Percentiles rank a stretch among this genome's conserved stretches.
Evolutionary conservation across 1,140 invertebrate genomes (phyloP).

Genomic region (Akabosia matsudoensis): DNA sequence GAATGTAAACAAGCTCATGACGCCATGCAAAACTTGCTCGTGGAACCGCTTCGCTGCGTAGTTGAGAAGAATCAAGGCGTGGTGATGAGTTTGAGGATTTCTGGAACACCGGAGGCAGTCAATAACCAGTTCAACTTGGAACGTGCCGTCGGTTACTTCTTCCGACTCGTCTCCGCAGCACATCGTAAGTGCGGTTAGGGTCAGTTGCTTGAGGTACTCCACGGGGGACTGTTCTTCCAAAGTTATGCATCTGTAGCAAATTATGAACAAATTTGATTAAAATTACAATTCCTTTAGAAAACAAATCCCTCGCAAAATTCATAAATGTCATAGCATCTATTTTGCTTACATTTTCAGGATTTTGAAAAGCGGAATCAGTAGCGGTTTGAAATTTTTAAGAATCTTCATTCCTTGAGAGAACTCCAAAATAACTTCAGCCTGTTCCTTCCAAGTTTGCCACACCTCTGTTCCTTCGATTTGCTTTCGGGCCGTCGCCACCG

Average conservation of each 20-base stretch:
- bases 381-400: constrained; percentile 61
- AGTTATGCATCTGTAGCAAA: constrained; percentile 64
- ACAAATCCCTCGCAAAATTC: background rate
- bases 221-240: constrained; percentile 78
- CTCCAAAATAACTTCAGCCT: constrained; percentile 74
- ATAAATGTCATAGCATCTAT: background rate
- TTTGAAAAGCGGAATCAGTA: constrained; percentile 73
- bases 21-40: constrained; percentile 79
- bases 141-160: constrained; percentile 47
- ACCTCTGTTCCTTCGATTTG: constrained; percentile 44
- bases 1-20: constrained; percentile 93
- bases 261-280: no score
- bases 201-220: constrained; percentile 84
- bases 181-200: constrained; percentile 73
- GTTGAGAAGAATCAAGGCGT: constrained; percentile 76
- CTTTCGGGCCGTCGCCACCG: background rate
- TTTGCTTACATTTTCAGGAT: constrained; percentile 64
- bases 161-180: constrained; percentile 61
- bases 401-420: constrained; percentile 79
- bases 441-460: constrained; percentile 63
- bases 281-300: background rate
- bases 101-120: constrained; percentile 81
- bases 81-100: constrained; percentile 91
- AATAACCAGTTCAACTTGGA: constrained; percentile 79
- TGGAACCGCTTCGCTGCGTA: constrained; percentile 71